A percentile compares a stretch with the other conserved stretches of the same genome.
Evolutionary conservation across 2,113 vertebrate species (phyloP).

Genomic region (Amphiprion percula): DNA sequence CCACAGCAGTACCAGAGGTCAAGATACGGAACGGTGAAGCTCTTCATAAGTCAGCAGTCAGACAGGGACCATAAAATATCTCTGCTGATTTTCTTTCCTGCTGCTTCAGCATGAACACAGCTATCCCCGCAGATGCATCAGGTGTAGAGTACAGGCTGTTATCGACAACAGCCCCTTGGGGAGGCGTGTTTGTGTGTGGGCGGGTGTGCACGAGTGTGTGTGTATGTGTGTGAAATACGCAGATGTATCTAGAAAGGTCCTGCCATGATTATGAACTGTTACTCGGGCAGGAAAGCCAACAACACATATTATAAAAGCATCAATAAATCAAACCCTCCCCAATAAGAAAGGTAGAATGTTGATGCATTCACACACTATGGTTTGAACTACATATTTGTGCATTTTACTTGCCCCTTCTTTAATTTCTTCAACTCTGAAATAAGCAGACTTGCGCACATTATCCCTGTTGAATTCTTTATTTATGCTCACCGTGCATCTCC

Average conservation of each 20-base stretch:
- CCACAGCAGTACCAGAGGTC: conserved; percentile 59
- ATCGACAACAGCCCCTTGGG: conserved; percentile 57
- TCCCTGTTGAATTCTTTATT: not conserved
- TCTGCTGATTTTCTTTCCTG: conserved; percentile 42
- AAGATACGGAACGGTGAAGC: conserved; percentile 55
- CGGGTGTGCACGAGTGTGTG: not conserved
- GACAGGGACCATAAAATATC: conserved; percentile 59
- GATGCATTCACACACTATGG: conserved; percentile 3
- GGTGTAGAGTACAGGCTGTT: conserved; percentile 60
- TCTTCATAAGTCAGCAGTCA: conserved; percentile 60
- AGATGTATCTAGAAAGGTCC: conserved; percentile 25
- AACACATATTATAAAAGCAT: conserved; percentile 11
- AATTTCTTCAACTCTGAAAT: not conserved
- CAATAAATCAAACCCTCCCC: conserved; percentile 4
- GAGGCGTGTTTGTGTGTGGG: conserved; percentile 35
- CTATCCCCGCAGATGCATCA: conserved; percentile 58
- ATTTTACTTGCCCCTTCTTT: not conserved
- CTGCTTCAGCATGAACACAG: conserved; percentile 54
- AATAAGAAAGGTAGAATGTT: conserved; percentile 23
- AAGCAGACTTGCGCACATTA: not conserved
- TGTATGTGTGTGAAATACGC: conserved; percentile 49
- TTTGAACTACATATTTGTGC: conserved; percentile 12
- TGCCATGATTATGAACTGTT: conserved; percentile 5
- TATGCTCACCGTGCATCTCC: not conserved
- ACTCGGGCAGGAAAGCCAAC: not conserved